Percentiles rank a stretch among this genome's conserved stretches.
Conservation (phyloP, 1,140 invertebrate species). For the Sycophaga agraensis region DNA sequence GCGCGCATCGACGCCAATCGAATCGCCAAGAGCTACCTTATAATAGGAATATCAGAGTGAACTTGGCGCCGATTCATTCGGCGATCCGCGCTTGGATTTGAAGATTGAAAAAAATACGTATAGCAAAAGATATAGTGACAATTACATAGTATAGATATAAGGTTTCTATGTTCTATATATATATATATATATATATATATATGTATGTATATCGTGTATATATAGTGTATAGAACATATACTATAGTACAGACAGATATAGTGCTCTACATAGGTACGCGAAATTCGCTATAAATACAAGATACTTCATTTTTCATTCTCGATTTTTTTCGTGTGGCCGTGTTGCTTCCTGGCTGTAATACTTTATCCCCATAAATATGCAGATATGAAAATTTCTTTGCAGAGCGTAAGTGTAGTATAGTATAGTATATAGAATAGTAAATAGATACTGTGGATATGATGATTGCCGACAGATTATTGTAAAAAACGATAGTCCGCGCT, state of each 20-base stretch:
- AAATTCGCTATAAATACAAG: slow-evolving; percentile 34
- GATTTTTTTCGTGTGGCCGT: no score
- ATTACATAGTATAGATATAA: slow-evolving; percentile 20
- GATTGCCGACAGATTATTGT: slow-evolving; percentile 19
- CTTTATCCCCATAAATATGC: slow-evolving; percentile 13
- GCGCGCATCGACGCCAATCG: not conserved
- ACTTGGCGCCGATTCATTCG: not conserved
- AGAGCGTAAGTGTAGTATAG: slow-evolving; percentile 14
- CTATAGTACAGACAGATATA: slow-evolving; percentile 39
- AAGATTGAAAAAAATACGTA: slow-evolving; percentile 28
- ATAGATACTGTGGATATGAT: slow-evolving; percentile 27
- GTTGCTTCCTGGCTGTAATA: no score
- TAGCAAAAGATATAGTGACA: slow-evolving; percentile 28
- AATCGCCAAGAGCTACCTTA: not conserved
- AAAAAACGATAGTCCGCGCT: slow-evolving; percentile 23
- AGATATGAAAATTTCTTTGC: slow-evolving; percentile 16
- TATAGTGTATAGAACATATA: slow-evolving; percentile 36
- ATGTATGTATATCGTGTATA: slow-evolving; percentile 31
- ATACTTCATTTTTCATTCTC: not conserved
- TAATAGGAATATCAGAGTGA: no score
- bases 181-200: slow-evolving; percentile 39
- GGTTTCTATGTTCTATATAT: slow-evolving; percentile 3
- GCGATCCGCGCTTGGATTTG: not conserved
- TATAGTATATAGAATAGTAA: slow-evolving; percentile 21
- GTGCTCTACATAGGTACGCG: slow-evolving; percentile 41